phyloP scores from a whole-genome alignment of 2,797 vertebrate species.

The Hirundo rustica region DNA sequence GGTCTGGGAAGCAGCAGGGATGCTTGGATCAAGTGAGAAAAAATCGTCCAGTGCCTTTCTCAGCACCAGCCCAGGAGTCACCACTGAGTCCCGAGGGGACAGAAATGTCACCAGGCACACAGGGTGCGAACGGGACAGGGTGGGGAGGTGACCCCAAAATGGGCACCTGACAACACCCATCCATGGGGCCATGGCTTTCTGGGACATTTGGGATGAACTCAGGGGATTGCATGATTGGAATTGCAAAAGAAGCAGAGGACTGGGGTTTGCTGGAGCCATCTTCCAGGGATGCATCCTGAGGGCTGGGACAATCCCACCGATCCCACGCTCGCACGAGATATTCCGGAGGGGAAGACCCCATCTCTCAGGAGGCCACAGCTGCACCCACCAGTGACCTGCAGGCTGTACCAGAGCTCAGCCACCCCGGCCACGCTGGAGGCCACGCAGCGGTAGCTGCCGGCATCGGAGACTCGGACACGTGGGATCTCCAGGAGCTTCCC shows the following conservation, averaged over 20 bases:
- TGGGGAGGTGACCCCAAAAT: accelerated
- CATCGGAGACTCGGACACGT: neutral
- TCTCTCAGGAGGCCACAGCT: accelerated
- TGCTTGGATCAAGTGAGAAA: accelerated
- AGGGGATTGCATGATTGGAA: accelerated
- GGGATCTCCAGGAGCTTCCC: constrained; percentile 61
- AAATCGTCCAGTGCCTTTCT: accelerated
- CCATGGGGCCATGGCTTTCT: neutral
- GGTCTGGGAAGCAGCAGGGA: neutral
- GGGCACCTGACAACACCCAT: neutral
- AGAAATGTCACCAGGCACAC: neutral
- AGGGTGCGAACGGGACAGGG: neutral
- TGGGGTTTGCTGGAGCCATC: neutral
- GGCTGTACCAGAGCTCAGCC: constrained; percentile 53
- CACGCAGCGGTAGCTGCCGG: constrained; percentile 72
- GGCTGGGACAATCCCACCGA: neutral
- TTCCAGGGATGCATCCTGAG: accelerated
- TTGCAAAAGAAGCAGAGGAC: accelerated
- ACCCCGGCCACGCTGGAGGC: constrained; percentile 66
- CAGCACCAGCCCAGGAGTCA: neutral
- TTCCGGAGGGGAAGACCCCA: accelerated
- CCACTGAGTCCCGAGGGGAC: accelerated
- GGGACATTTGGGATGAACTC: neutral
- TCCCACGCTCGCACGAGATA: accelerated
- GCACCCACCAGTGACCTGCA: constrained; percentile 74